These are phyloP conservation scores for Pangasianodon hypophthalmus DNA, from an alignment of 2,113 vertebrate species.

Conservation along the genomic window DNA sequence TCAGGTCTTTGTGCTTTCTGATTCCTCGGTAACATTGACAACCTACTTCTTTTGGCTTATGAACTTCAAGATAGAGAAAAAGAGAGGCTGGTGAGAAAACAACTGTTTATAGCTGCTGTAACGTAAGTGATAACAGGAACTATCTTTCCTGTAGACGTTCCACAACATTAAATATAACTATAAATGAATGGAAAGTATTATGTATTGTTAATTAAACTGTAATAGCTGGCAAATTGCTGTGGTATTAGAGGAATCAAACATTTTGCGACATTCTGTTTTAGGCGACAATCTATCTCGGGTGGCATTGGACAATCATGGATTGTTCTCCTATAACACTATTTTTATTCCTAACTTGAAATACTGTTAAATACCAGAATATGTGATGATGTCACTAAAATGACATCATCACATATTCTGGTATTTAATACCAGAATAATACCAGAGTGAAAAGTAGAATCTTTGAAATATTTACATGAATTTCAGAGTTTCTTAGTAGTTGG, in stretches of 20 bases:
- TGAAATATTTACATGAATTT: too few species aligned
- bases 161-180: not conserved
- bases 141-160: not conserved
- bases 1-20: not conserved
- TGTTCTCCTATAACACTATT: not conserved
- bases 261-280: not conserved
- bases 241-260: not conserved
- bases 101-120: not conserved
- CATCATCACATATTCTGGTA: too few species aligned
- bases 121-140: not conserved
- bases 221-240: not conserved
- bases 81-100: not conserved
- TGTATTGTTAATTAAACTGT: not conserved
- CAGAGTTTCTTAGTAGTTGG: too few species aligned
- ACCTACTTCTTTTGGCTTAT: not conserved
- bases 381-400: not conserved
- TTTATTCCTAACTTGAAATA: not conserved
- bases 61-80: not conserved
- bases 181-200: not conserved
- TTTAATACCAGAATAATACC: too few species aligned
- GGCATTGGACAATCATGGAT: not conserved
- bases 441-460: too few species aligned
- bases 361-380: not conserved
- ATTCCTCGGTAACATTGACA: not conserved
- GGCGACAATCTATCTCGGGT: too few species aligned